phyloP scores from a whole-genome alignment of 2,888 invertebrate genomes.

The Hypomecis punctinalis region DNA sequence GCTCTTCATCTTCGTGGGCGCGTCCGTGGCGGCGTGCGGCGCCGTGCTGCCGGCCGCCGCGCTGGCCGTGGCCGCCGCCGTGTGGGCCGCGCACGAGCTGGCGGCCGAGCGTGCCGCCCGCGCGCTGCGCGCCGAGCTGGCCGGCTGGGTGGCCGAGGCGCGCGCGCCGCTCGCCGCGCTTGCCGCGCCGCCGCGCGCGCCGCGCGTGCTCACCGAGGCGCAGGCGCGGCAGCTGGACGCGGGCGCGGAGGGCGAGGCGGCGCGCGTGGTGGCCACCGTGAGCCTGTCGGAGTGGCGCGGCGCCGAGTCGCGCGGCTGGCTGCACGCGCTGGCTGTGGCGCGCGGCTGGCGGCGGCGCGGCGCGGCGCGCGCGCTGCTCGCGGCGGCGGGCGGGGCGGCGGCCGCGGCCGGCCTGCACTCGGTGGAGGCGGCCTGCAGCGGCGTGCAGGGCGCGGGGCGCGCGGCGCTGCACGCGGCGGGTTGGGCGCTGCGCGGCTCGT shows the following conservation, averaged over 20 bases:
- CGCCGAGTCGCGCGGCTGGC: conserved; percentile 52
- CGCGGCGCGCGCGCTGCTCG: conserved; percentile 50
- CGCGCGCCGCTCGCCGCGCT: neutral
- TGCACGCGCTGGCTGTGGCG: conserved; percentile 54
- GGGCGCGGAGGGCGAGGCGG: conserved; percentile 3
- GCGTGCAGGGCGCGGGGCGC: conserved; percentile 48
- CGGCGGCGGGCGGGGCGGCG: conserved; percentile 46
- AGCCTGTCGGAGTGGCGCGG: conserved; percentile 57
- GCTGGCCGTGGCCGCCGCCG: conserved; percentile 64
- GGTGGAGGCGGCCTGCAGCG: conserved; percentile 46
- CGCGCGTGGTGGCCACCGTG: conserved; percentile 59
- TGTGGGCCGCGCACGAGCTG: conserved; percentile 46
- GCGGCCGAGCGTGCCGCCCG: conserved; percentile 35
- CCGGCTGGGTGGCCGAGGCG: conserved; percentile 72
- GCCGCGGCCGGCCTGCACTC: conserved; percentile 34
- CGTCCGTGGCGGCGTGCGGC: conserved; percentile 58
- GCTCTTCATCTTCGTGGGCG: conserved; percentile 88
- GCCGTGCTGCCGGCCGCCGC: conserved; percentile 51
- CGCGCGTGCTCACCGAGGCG: conserved; percentile 29
- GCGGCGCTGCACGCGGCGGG: conserved; percentile 50
- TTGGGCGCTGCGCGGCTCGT: conserved; percentile 57
- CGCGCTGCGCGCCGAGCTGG: conserved; percentile 78
- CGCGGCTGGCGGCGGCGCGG: conserved; percentile 51
- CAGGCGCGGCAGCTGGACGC: conserved; percentile 6
- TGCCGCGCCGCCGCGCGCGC: conserved; percentile 13